Conservation (phyloP, 2,113 vertebrate species). For the Thalassarche chlororhynchos region DNA sequence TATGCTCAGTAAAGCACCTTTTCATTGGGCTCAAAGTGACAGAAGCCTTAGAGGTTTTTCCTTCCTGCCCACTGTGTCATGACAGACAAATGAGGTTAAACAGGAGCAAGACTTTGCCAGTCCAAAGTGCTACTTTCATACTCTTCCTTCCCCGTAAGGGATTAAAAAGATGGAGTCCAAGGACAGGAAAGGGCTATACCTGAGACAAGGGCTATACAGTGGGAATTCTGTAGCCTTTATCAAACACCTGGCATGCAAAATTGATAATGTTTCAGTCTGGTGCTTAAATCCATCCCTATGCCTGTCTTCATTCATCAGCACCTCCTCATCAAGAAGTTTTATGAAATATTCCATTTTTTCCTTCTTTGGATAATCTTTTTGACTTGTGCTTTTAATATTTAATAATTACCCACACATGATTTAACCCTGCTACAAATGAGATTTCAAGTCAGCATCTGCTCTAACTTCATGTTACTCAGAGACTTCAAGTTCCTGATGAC, state of each 20-base stretch:
- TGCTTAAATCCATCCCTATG: background rate
- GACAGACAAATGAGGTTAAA: background rate
- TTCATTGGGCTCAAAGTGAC: background rate
- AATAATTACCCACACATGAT: conserved; percentile 63
- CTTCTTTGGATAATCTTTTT: conserved; percentile 62
- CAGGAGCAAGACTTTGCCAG: background rate
- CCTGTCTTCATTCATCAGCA: conserved; percentile 60
- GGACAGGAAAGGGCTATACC: background rate
- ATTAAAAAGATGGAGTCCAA: background rate
- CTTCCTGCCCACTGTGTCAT: background rate
- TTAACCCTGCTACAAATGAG: conserved; percentile 58
- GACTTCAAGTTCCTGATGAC: conserved; percentile 40
- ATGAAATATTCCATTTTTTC: conserved; percentile 54
- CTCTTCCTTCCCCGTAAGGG: background rate
- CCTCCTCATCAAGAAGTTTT: conserved; percentile 54
- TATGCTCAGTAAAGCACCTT: background rate
- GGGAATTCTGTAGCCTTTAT: conserved; percentile 29
- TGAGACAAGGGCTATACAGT: background rate
- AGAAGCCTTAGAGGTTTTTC: background rate
- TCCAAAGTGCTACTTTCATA: background rate
- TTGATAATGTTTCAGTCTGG: conserved; percentile 39
- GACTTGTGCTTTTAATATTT: conserved; percentile 68
- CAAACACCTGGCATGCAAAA: conserved; percentile 53
- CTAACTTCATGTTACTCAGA: conserved; percentile 39
- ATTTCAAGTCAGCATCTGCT: conserved; percentile 66